A percentile compares a stretch with the other conserved stretches of the same genome.
Evolutionary conservation across 2,888 invertebrate genomes (phyloP).

Genomic region (Drosophila subquinaria): DNA sequence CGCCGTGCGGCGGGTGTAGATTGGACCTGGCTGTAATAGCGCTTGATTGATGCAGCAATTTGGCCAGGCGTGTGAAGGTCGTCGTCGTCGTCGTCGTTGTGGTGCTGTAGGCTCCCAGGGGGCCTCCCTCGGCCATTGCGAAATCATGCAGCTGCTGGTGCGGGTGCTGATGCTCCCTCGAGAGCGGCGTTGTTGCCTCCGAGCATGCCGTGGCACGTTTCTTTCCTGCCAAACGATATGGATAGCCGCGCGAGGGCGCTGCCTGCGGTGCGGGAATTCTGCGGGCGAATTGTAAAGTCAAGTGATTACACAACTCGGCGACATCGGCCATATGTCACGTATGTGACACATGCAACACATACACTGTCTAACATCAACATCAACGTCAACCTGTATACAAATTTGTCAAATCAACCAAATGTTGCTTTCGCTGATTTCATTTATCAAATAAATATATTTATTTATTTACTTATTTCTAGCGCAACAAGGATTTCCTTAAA

Average conservation of each 20-base stretch:
- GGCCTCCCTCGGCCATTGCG: constrained; percentile 48
- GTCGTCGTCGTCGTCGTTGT: constrained; percentile 25
- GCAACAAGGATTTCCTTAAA: too few species aligned
- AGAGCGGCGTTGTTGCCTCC: constrained; percentile 62
- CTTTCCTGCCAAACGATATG: constrained; percentile 85
- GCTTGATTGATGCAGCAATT: constrained; percentile 83
- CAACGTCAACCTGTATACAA: constrained; percentile 5
- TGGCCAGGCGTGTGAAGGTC: constrained; percentile 80
- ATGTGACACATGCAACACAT: constrained; percentile 9
- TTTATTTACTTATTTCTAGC: too few species aligned
- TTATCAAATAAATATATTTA: neutral
- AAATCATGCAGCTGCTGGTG: constrained; percentile 54
- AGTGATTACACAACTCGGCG: constrained; percentile 50
- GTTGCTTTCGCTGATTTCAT: neutral
- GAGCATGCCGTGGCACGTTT: constrained; percentile 77
- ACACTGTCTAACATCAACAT: constrained; percentile 4
- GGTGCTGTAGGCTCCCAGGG: constrained; percentile 43
- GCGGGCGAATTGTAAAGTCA: constrained; percentile 53
- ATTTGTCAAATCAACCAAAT: constrained; percentile 2
- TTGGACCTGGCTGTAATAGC: constrained; percentile 66
- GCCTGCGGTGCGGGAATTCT: constrained; percentile 88
- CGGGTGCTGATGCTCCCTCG: constrained; percentile 52
- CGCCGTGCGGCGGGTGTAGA: constrained; percentile 79
- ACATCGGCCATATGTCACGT: constrained; percentile 50
- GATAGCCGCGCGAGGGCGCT: constrained; percentile 87